Evolutionary conservation across 2,797 vertebrate genomes (phyloP).

Genomic region (Oryzias sinensis): DNA sequence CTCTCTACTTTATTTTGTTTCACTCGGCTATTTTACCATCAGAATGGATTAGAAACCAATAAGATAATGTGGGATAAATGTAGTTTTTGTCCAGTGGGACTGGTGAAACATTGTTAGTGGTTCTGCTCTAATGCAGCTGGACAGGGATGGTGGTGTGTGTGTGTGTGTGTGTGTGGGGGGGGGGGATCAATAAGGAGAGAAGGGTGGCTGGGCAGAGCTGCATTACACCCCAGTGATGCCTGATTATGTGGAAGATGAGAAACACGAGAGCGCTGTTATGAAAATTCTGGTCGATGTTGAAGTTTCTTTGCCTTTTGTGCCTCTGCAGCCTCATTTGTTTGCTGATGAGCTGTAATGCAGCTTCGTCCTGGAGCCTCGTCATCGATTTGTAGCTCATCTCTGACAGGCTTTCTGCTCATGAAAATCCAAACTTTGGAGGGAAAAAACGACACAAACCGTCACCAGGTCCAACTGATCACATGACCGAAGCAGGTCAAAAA

Average conservation of each 20-base stretch:
- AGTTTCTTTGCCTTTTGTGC: constrained; percentile 7
- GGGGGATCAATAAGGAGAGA: constrained; percentile 60
- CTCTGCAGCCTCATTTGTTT: neutral
- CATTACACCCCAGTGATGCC: constrained; percentile 40
- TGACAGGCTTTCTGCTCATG: too few relatives aligned
- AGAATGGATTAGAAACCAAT: constrained; percentile 2
- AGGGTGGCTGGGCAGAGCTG: constrained; percentile 34
- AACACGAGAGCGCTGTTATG: constrained; percentile 56
- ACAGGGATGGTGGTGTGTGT: constrained; percentile 23
- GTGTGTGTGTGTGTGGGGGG: too few relatives aligned
- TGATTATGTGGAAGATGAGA: constrained; percentile 45
- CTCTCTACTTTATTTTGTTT: neutral
- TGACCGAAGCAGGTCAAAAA: too few relatives aligned
- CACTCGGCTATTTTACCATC: neutral
- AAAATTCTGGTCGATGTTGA: constrained; percentile 41
- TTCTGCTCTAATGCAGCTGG: constrained; percentile 50
- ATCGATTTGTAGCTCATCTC: neutral
- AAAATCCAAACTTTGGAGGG: too few relatives aligned
- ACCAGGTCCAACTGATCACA: constrained; percentile 20
- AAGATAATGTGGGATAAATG: constrained; percentile 8
- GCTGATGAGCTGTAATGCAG: constrained; percentile 3
- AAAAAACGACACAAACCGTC: neutral
- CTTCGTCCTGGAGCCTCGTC: neutral
- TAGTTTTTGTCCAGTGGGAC: constrained; percentile 37
- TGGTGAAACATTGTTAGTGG: constrained; percentile 45